Conservation (phyloP, 2,113 vertebrate genomes). For the Neodontobutis hainanensis region DNA sequence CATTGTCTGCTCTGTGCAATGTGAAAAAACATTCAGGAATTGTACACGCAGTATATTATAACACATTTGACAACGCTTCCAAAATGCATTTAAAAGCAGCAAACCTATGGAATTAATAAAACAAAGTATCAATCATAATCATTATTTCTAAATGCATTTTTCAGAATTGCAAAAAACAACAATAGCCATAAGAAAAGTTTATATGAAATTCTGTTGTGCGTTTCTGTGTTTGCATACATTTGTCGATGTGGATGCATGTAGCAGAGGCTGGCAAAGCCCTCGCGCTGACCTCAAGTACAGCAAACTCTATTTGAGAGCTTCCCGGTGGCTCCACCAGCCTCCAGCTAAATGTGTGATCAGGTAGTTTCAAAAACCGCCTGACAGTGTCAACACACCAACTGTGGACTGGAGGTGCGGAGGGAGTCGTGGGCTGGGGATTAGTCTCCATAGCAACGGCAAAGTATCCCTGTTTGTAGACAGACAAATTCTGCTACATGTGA, state of each 20-base stretch:
- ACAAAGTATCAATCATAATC: background rate
- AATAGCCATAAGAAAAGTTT: slow-evolving; percentile 9
- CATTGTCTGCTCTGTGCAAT: slow-evolving; percentile 35
- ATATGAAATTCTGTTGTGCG: slow-evolving; percentile 2
- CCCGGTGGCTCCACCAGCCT: slow-evolving; percentile 81
- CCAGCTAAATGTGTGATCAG: slow-evolving; percentile 95
- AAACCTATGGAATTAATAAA: too few species aligned
- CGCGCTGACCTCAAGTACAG: slow-evolving; percentile 75
- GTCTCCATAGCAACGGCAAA: slow-evolving; percentile 96
- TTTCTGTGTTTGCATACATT: background rate
- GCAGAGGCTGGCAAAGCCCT: slow-evolving; percentile 40
- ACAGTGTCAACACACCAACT: slow-evolving; percentile 92
- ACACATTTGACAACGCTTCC: background rate
- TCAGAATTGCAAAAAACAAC: background rate
- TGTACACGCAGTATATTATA: background rate
- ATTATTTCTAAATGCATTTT: background rate
- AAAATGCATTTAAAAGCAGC: too few species aligned
- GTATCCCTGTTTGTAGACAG: slow-evolving; percentile 95
- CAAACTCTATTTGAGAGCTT: slow-evolving; percentile 86
- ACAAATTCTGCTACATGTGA: slow-evolving; percentile 98
- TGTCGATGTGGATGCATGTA: background rate
- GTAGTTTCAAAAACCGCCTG: slow-evolving; percentile 90
- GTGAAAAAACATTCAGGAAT: slow-evolving; percentile 10
- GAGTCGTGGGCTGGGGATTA: slow-evolving; percentile 82
- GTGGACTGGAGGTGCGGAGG: slow-evolving; percentile 71